Evolutionary conservation across 2,888 invertebrate species (phyloP).

Genomic region (Pocota personata): DNA sequence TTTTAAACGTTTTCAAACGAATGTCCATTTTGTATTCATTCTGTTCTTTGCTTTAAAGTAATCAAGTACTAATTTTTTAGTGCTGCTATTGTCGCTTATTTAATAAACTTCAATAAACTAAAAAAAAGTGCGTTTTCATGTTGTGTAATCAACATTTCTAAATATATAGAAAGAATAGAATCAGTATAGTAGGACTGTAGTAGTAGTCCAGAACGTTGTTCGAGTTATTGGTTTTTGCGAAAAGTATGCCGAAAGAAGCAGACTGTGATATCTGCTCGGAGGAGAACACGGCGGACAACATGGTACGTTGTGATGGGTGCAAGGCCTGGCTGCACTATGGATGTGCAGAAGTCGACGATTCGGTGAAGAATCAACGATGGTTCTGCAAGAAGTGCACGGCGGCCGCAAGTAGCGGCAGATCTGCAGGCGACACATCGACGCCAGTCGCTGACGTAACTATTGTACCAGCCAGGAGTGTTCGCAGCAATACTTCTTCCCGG

Average conservation of each 20-base stretch:
- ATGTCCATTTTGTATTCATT: too few species aligned
- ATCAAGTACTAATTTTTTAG: too few species aligned
- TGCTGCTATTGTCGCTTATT: too few species aligned
- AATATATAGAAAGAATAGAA: too few species aligned
- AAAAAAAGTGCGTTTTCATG: too few species aligned
- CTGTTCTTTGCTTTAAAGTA: too few species aligned
- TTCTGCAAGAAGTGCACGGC: background rate
- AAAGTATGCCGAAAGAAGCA: background rate
- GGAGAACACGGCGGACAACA: background rate
- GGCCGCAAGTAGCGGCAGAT: background rate
- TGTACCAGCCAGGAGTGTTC: background rate
- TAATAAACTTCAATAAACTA: too few species aligned
- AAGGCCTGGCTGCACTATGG: slow-evolving; percentile 1
- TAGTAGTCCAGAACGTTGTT: too few species aligned
- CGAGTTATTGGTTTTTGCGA: background rate
- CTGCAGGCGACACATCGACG: background rate
- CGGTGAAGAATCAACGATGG: background rate
- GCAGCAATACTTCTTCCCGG: background rate
- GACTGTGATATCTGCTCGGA: background rate
- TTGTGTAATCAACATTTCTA: too few species aligned
- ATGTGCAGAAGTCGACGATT: slow-evolving; percentile 5
- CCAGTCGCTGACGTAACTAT: background rate
- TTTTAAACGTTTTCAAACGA: too few species aligned
- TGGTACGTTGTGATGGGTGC: background rate
- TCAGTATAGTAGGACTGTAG: too few species aligned